Conservation (phyloP, 2,888 invertebrate species). For the Lithophane leautieri region DNA sequence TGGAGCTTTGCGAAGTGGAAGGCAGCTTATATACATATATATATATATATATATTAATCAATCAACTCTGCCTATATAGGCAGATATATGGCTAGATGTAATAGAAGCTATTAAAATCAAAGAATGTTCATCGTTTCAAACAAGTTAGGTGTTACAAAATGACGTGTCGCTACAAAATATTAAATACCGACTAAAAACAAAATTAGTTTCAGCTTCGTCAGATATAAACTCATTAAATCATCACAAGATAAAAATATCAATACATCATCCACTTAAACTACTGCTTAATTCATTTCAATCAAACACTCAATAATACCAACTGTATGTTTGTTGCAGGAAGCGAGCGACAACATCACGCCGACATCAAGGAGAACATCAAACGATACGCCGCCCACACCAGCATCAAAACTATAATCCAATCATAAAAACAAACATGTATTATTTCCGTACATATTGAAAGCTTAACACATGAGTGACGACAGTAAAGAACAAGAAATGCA, state of each 20-base stretch:
- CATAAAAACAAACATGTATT: constrained; percentile 89
- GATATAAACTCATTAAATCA: constrained; percentile 22
- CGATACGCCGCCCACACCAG: constrained; percentile 73
- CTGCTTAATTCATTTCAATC: constrained; percentile 64
- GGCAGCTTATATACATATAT: background rate
- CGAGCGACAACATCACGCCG: constrained; percentile 72
- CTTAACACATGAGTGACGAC: constrained; percentile 83
- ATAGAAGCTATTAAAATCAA: background rate
- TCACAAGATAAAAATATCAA: constrained; percentile 47
- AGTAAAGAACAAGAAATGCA: constrained; percentile 83
- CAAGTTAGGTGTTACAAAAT: background rate
- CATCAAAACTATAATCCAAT: constrained; percentile 86
- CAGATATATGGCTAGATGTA: background rate
- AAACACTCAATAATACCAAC: constrained; percentile 80
- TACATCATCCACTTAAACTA: constrained; percentile 51
- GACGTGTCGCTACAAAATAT: background rate
- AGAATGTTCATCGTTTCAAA: background rate
- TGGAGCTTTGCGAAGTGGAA: background rate
- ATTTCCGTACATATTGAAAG: constrained; percentile 79
- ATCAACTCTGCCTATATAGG: no score
- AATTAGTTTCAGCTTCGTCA: background rate
- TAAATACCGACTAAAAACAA: constrained; percentile 9
- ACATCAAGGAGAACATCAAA: constrained; percentile 86
- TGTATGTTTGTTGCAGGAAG: constrained; percentile 85
- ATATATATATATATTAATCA: background rate